phyloP scores from a whole-genome alignment of 2,797 vertebrate genomes.

The Sebastes elongatus region DNA sequence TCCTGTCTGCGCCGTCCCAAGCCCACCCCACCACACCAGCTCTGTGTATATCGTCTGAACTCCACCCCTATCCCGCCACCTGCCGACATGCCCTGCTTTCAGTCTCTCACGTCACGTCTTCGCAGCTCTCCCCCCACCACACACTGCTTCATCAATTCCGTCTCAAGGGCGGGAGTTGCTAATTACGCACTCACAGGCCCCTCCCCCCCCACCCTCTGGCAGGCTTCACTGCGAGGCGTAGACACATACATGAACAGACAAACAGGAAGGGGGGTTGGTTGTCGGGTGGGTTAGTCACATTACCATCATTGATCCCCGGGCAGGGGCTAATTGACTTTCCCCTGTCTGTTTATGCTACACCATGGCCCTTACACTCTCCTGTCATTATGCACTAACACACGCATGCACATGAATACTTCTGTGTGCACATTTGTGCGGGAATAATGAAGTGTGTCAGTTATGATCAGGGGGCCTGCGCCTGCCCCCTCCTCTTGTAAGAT shows the following conservation, averaged over 20 bases:
- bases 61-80: background rate
- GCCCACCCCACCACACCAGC: background rate
- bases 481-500: conserved; percentile 54
- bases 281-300: conserved; percentile 75
- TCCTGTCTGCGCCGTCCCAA: background rate
- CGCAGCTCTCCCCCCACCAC: conserved; percentile 5
- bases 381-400: conserved; percentile 45
- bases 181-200: conserved; percentile 67
- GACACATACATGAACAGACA: conserved; percentile 59
- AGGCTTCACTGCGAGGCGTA: conserved; percentile 37
- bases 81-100: conserved; percentile 19
- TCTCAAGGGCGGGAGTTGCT: conserved; percentile 59
- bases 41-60: background rate
- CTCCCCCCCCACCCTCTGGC: conserved; percentile 13
- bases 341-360: conserved; percentile 74
- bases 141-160: conserved; percentile 47
- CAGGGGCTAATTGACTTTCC: conserved; percentile 83
- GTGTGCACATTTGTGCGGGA: conserved; percentile 40
- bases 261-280: conserved; percentile 23
- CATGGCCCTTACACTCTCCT: conserved; percentile 65
- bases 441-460: conserved; percentile 81
- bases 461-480: conserved; percentile 53
- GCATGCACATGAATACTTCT: conserved; percentile 19
- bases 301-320: conserved; percentile 81
- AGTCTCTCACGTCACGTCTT: conserved; percentile 7